A percentile compares a stretch with the other conserved stretches of the same genome.
phyloP scores from a whole-genome alignment of 2,797 vertebrate species.

The Lutjanus campechanus region DNA sequence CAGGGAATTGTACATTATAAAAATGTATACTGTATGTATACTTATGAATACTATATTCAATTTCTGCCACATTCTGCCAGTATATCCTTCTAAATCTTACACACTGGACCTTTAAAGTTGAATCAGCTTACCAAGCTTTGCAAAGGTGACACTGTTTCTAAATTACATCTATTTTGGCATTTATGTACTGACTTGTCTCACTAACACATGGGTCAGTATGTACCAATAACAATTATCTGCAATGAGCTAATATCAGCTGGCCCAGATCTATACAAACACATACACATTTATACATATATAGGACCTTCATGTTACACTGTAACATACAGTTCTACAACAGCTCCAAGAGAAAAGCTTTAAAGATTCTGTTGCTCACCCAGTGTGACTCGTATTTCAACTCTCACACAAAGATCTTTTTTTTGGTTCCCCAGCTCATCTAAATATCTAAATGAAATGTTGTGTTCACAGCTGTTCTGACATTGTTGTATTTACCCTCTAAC shows the following conservation, averaged over 20 bases:
- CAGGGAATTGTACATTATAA: no score
- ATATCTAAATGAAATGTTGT: constrained; percentile 5
- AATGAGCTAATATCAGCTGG: neutral
- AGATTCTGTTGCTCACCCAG: constrained; percentile 28
- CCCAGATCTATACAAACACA: constrained; percentile 15
- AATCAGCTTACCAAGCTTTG: neutral
- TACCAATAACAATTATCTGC: neutral
- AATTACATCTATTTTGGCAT: neutral
- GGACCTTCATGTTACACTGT: neutral
- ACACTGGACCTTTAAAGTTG: neutral
- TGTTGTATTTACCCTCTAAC: constrained; percentile 63
- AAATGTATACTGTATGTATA: no score
- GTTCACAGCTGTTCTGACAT: constrained; percentile 41
- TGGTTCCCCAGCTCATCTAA: neutral
- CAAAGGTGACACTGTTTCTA: neutral
- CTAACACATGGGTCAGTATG: neutral
- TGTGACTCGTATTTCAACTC: constrained; percentile 57
- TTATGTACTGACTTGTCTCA: neutral
- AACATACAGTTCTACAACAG: constrained; percentile 27
- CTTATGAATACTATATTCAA: no score
- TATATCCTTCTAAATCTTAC: no score
- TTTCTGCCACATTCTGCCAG: no score
- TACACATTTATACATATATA: constrained; percentile 25
- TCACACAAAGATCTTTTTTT: constrained; percentile 36
- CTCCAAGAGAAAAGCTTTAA: constrained; percentile 52